Conservation (phyloP, 2,113 vertebrate genomes). For the Crotophaga sulcirostris region DNA sequence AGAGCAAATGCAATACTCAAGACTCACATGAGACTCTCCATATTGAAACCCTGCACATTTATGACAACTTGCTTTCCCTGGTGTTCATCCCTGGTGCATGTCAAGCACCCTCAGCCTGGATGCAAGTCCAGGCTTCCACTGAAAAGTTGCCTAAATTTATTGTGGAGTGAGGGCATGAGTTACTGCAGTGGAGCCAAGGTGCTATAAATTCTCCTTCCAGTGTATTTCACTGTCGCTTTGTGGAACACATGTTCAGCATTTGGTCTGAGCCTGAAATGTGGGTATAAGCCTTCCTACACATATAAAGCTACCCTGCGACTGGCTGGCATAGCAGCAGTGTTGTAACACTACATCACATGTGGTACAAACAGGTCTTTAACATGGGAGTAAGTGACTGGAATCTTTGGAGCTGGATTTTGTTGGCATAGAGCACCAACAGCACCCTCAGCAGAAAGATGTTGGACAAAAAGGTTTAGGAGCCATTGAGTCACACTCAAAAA, state of each 20-base stretch:
- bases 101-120: not conserved
- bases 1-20: not conserved
- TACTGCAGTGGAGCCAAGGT: not conserved
- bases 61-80: not conserved
- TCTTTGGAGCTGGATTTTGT: accelerated
- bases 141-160: not conserved
- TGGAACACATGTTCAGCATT: not conserved
- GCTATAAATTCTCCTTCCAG: not conserved
- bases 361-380: not conserved
- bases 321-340: not conserved
- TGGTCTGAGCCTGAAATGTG: not conserved
- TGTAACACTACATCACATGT: not conserved
- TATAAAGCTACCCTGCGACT: accelerated
- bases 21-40: not conserved
- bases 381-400: not conserved
- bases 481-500: not conserved
- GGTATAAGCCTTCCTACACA: not conserved
- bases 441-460: not conserved
- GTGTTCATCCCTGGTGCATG: not conserved
- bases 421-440: not conserved
- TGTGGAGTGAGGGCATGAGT: not conserved
- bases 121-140: not conserved
- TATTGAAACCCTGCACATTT: not conserved
- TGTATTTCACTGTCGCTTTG: not conserved
- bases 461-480: not conserved